Evolutionary conservation across 1,140 invertebrate genomes (phyloP).

Genomic region (Drosophila carrolli): DNA sequence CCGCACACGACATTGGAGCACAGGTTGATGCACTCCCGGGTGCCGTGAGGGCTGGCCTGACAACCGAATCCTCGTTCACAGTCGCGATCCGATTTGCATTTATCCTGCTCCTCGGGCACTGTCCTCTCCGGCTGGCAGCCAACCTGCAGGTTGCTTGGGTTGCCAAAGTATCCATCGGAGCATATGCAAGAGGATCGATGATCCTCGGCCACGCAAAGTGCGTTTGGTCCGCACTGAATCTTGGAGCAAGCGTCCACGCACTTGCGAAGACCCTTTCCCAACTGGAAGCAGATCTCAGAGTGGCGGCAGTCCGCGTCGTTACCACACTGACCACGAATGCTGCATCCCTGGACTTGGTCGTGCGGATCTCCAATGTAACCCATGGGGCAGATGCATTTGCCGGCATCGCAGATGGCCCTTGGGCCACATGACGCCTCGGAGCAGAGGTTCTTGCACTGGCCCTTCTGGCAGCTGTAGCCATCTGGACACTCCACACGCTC

Average conservation of each 20-base stretch:
- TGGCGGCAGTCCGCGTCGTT: slow-evolving; percentile 92
- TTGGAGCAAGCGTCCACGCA: slow-evolving; percentile 94
- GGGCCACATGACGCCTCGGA: slow-evolving; percentile 91
- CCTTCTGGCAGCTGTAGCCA: slow-evolving; percentile 90
- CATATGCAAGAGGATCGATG: slow-evolving; percentile 94
- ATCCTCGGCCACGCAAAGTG: slow-evolving; percentile 92
- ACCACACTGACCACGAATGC: slow-evolving; percentile 89
- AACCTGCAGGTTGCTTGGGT: slow-evolving; percentile 90
- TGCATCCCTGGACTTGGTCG: slow-evolving; percentile 89
- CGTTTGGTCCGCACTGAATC: slow-evolving; percentile 95
- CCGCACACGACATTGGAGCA: slow-evolving; percentile 92
- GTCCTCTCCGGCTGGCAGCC: slow-evolving; percentile 90
- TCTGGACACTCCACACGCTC: slow-evolving; percentile 89
- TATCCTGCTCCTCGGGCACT: slow-evolving; percentile 84
- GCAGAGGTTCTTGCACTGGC: slow-evolving; percentile 91
- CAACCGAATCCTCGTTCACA: slow-evolving; percentile 89
- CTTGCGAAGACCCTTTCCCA: slow-evolving; percentile 90
- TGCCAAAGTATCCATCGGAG: slow-evolving; percentile 91
- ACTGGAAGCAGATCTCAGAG: slow-evolving; percentile 94
- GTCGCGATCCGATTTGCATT: slow-evolving; percentile 90
- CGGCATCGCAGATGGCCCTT: slow-evolving; percentile 91
- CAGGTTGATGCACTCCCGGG: slow-evolving; percentile 90
- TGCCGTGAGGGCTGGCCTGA: slow-evolving; percentile 86
- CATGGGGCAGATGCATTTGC: slow-evolving; percentile 91
- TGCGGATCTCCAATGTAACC: slow-evolving; percentile 92